Base-by-base conservation (phyloP, 2,113 vertebrate genomes). In the Campylorhamphus procurvoides region DNA sequence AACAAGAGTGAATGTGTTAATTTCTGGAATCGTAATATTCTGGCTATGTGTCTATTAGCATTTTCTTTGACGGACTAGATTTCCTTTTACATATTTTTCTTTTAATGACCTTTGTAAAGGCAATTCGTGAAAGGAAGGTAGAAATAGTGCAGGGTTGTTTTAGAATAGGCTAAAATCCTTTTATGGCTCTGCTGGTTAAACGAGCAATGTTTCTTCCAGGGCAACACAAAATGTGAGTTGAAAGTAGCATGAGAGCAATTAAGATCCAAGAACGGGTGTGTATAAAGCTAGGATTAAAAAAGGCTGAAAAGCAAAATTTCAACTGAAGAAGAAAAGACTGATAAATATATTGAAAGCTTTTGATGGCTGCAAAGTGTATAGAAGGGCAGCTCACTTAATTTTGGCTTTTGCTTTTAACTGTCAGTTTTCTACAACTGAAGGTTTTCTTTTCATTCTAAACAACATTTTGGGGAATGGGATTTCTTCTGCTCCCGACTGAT, bases 211-310 rank as follows among this genome's bases (percentile, higher is more conserved):
- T 92, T 96, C 72, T 95, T 83, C 59, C 46, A 84, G 80, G 77
- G 87, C 84, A 87, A 42, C 17, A 55, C 29, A 87, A 81, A 88
- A 69, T 92, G n/a, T n/a, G 56, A 87, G 62, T 64, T 74, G 71
- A 85, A 96, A 94, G 77, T 79, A 85, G 81, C 71, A 66, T 96
- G 64, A 92, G 66, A 78, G 58, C 90, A 95, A 82, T 95, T 94
- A 95, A 90, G 40, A 71, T 89, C 74, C 80, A 59, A 90, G 86
- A 69, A 95, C 17, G 12, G 37, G 33, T 8, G 2, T 44, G 12
- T 66, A 47, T 83, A 93, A 66, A 81, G 73, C 53, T 37, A 58
- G 58, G 49, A 93, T 95, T 92, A 89, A 94, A 94, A 81, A 66
- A 94, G 53, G 47, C 50, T 87, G 89, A 56, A 91, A 84, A 69